Evolutionary conservation across 64 coral and sea anemone genomes (phyloP), one percentile per base, ranked within the genome.

Genomic region (Orbicella faveolata): DNA sequence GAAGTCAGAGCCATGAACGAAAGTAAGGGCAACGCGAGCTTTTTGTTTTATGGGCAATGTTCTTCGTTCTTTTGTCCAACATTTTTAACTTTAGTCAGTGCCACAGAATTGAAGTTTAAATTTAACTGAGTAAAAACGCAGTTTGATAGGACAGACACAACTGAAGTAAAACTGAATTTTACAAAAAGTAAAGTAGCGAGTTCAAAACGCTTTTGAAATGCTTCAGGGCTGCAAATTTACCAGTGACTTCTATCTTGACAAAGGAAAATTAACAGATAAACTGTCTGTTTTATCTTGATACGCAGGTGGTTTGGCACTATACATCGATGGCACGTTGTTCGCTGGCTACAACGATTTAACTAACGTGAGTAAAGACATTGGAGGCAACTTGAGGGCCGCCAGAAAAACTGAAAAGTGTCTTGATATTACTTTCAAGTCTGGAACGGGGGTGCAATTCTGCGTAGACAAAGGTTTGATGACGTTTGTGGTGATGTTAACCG

Each of bases 361-460:
- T 4, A 52, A 52, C 23, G 19, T 52, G 6, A 85, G 64, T 65
- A 52, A 23, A 51, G 36, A 68, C 34, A 33, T 85, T n/a, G 82
- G 82, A 53, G 86, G 66, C n/a, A 78, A 79, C 48, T 18, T 88
- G 6, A 23, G 62, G 12, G 67, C 87, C n/a, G 74, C 39, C 12
- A 67, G 59, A 62, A 76, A 54, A 12, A 61, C 37, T 20, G 34
- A 54, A 13, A n/a, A 21, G 34, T 88, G 74, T 34, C 26, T 88
- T 36, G 51, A 68, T 4, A 34, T 93, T 2, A 16, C 35, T 3
- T 93, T 93, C 34, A 23, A 77, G 34, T 75, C 62, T 65, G 91
- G 84, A 68, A 82, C 70, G 13, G 78, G 84, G 37, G 86, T 93
- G 21, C 76, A 88, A 52, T 73, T 93, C 57, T 78, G 75, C n/a